Conservation (phyloP, 1,140 invertebrate species). For the Drosophila suzukii region DNA sequence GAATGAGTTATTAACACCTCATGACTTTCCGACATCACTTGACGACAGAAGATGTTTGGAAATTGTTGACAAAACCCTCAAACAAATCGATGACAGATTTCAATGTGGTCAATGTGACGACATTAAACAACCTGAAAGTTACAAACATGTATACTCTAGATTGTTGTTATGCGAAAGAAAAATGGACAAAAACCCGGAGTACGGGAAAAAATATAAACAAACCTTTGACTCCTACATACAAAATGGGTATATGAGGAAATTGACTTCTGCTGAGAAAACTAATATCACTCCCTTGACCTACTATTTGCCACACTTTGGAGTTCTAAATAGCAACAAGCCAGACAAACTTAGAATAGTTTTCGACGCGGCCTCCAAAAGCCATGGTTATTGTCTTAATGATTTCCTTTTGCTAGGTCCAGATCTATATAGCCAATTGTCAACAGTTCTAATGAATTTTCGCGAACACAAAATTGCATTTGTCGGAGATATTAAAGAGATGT, state of each 20-base stretch:
- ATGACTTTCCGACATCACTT: not conserved
- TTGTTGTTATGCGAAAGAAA: slow-evolving; percentile 12
- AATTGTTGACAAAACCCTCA: slow-evolving; percentile 13
- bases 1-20: not conserved
- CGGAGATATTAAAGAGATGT: slow-evolving; percentile 11
- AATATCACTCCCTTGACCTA: slow-evolving; percentile 8
- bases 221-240: slow-evolving; percentile 1
- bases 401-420: slow-evolving; percentile 28
- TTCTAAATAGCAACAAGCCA: slow-evolving; percentile 25
- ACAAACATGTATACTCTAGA: not conserved
- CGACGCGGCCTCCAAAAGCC: slow-evolving; percentile 9
- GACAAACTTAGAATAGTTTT: slow-evolving; percentile 29
- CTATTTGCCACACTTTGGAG: slow-evolving; percentile 31
- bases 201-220: not conserved
- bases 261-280: not conserved
- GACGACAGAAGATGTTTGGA: not conserved
- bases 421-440: slow-evolving; percentile 13
- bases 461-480: not conserved
- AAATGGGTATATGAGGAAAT: slow-evolving; percentile 12
- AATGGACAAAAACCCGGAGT: slow-evolving; percentile 6
- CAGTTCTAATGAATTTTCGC: slow-evolving; percentile 26
- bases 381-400: slow-evolving; percentile 23
- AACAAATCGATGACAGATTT: slow-evolving; percentile 1
- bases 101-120: slow-evolving; percentile 18
- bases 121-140: slow-evolving; percentile 13